phyloP scores from a whole-genome alignment of 2,888 invertebrate genomes.

The Acanthococcus lagerstroemiae region DNA sequence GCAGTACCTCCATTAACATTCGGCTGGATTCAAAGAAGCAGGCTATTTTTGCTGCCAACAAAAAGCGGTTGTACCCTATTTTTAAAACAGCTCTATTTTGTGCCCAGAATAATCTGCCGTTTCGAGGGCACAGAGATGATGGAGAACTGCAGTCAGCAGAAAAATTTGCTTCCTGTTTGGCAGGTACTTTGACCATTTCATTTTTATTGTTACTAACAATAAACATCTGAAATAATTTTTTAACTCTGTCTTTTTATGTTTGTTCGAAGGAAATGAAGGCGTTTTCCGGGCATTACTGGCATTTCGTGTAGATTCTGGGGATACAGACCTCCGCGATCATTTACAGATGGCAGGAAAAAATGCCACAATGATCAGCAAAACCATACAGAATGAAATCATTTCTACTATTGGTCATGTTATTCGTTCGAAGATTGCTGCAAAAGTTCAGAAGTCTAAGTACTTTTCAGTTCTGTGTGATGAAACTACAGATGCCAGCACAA shows the following conservation, averaged over 20 bases:
- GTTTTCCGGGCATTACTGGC: constrained; percentile 37
- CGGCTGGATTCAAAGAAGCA: not conserved
- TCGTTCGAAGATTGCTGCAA: constrained; percentile 34
- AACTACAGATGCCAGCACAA: not conserved
- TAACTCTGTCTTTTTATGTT: too few species aligned
- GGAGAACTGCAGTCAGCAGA: constrained; percentile 34
- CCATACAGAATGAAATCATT: constrained; percentile 38
- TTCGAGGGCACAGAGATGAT: constrained; percentile 1
- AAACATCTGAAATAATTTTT: too few species aligned
- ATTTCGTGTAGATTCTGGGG: constrained; percentile 36
- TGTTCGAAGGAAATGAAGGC: too few species aligned
- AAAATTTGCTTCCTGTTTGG: constrained; percentile 32
- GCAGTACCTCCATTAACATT: not conserved
- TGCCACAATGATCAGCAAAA: constrained; percentile 37
- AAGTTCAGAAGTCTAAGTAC: constrained; percentile 25
- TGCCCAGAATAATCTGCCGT: constrained; percentile 3
- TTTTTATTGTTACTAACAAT: too few species aligned
- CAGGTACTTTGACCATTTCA: too few species aligned
- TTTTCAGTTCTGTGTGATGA: constrained; percentile 33
- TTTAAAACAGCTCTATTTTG: constrained; percentile 1
- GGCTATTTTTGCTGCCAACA: not conserved
- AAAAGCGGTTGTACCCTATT: not conserved
- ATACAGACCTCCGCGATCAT: constrained; percentile 35
- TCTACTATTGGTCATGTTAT: constrained; percentile 34
- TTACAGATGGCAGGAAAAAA: constrained; percentile 33